Base-by-base conservation (phyloP, 2,797 vertebrate genomes). In the Calcarius lapponicus region DNA sequence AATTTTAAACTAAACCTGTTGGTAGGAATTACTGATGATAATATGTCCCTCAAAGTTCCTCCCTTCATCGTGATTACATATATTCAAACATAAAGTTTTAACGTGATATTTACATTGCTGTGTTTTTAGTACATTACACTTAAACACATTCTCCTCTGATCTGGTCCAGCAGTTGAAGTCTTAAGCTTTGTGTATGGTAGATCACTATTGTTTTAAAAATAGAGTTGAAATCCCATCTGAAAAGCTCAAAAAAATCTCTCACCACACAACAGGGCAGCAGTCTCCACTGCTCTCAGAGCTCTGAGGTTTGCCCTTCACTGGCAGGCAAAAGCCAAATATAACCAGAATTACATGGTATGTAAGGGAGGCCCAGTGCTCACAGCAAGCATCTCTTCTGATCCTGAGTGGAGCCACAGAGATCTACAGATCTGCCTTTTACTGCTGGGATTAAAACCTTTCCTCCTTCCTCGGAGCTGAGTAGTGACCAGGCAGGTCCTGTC, bases 1-100 rank as follows among this genome's bases (percentile, higher is more conserved):
- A 88, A 92, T 84, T 95, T 93, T 94, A 81, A 93, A 93, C 48
- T 70, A 86, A 88, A 95, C 62, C 34, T 94, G 34, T 89, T 94
- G 36, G 70, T 86, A 64, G 43, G 40, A 88, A 76, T 88, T 86
- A 79, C 40, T 90, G 53, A 62, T 79, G 36, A 51, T 81, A 90
- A 61, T 47, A 75, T 17, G 28, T 48, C 51, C 22, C 38, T 81
- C 62, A 72, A 75, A 84, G 28, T 70, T 95, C 22, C 11, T 71
- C 25, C 71, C 24, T 90, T 94, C 36, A 36, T 84, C 1, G 0
- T 78, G 38, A 51, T 88, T 72, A 16, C 26, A 48, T 66, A 56
- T 56, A 88, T 86, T 85, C 34, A 82, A 94, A 81, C 47, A 72
- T 29, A 69, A 92, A 64, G 20, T 67, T 73, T 73, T 93, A 75